Conservation (phyloP, 1,140 invertebrate genomes). For the Halictus rubicundus region DNA sequence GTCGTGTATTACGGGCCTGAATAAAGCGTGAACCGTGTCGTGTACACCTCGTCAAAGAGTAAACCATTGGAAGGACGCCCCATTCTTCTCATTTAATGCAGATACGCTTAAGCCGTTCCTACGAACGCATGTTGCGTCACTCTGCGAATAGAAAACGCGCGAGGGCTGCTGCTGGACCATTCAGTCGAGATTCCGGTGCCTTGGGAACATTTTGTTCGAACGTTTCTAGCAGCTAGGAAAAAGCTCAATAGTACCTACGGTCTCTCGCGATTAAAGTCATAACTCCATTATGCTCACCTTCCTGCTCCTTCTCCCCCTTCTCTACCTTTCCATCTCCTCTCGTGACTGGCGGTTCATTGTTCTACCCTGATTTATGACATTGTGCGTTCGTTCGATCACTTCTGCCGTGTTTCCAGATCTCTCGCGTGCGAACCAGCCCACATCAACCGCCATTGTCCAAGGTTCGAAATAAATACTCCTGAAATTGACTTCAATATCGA, state of each 20-base stretch:
- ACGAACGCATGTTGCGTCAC: conserved; percentile 24
- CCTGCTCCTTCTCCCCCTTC: not conserved
- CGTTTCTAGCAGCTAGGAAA: conserved; percentile 44
- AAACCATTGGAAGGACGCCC: conserved; percentile 46
- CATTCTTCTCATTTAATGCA: conserved; percentile 45
- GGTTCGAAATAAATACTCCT: not conserved
- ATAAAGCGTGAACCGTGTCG: conserved; percentile 13
- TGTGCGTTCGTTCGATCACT: conserved; percentile 11
- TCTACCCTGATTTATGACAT: conserved; percentile 28
- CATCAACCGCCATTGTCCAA: not conserved
- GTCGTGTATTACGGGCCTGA: not conserved
- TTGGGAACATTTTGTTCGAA: conserved; percentile 39
- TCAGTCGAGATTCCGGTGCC: conserved; percentile 19
- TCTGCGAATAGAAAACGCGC: conserved; percentile 17
- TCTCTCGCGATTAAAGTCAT: conserved; percentile 38
- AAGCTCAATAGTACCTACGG: conserved; percentile 26
- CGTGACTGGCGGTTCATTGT: conserved; percentile 27
- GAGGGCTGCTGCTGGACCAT: conserved; percentile 28
- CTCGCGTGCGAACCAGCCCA: not conserved
- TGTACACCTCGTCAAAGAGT: conserved; percentile 34
- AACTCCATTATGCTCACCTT: conserved; percentile 19
- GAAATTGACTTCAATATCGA: not conserved
- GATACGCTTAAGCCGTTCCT: conserved; percentile 36
- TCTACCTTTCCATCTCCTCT: not conserved
- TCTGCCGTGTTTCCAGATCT: conserved; percentile 11